Percentiles rank a stretch among this genome's conserved stretches.
Evolutionary conservation across 2,113 vertebrate genomes (phyloP).

Genomic region (Sterna hirundo): DNA sequence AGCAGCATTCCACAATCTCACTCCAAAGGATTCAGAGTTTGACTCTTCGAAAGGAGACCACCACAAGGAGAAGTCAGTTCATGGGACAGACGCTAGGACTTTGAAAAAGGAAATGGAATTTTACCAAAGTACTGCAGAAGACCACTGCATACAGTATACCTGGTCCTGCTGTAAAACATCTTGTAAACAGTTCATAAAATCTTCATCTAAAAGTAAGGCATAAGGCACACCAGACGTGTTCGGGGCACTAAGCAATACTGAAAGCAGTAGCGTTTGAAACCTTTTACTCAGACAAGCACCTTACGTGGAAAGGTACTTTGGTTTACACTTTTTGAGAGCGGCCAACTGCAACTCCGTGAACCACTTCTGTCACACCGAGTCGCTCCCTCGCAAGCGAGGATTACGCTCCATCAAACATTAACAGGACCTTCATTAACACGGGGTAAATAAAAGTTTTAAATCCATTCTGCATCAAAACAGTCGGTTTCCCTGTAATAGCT

Average conservation of each 20-base stretch:
- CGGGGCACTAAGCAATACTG: conserved; percentile 73
- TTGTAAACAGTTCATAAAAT: conserved; percentile 83
- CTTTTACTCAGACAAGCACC: conserved; percentile 66
- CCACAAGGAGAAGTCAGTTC: conserved; percentile 39
- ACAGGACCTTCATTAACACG: conserved; percentile 24
- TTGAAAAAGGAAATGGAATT: conserved; percentile 72
- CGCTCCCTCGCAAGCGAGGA: conserved; percentile 26
- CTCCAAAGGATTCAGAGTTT: conserved; percentile 65
- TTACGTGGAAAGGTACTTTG: conserved; percentile 70
- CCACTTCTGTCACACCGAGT: background rate
- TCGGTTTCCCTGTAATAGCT: conserved; percentile 27
- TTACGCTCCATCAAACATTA: conserved; percentile 29
- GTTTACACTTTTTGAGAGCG: conserved; percentile 55
- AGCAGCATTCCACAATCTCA: conserved; percentile 70
- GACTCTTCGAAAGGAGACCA: conserved; percentile 62
- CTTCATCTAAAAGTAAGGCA: conserved; percentile 79
- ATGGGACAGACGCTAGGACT: conserved; percentile 38
- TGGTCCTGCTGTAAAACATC: conserved; percentile 78
- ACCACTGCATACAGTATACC: conserved; percentile 67
- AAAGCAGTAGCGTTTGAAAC: conserved; percentile 62
- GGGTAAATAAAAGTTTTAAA: conserved; percentile 47
- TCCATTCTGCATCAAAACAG: conserved; percentile 1
- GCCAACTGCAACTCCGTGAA: conserved; percentile 28
- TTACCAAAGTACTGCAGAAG: conserved; percentile 74
- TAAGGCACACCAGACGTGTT: conserved; percentile 84